Evolutionary conservation across 1,140 invertebrate species (phyloP), one percentile per base, ranked within the genome.

Genomic region (Glossosoma conforme): DNA sequence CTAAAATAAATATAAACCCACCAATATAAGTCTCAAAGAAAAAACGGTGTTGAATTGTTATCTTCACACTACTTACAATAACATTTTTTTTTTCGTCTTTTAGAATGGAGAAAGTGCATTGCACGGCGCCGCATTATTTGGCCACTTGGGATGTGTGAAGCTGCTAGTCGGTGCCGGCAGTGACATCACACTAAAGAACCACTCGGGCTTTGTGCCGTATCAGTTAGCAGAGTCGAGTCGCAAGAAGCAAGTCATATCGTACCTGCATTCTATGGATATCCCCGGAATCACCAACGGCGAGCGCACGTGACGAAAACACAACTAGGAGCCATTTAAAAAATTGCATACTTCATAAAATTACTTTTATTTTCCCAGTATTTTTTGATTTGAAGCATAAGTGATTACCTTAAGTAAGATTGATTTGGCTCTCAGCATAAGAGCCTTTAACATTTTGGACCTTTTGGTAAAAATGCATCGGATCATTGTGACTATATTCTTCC

Each of bases 61-160:
- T n/a, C n/a, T n/a, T n/a, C n/a, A n/a, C n/a, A n/a, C n/a, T n/a
- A n/a, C n/a, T n/a, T n/a, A n/a, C n/a, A n/a, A n/a, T n/a, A 13
- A 41, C 14, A 41, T 28, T 8, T 37, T 25, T 35, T 45, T 42
- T 28, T 45, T 52, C 45, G 44, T 46, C n/a, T 73, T 72, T 24
- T 68, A 93, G 89, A 95, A 94, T 74, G 92, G 93, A 1, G 90
- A 94, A 73, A 85, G 84, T 61, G 86, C 89, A 6, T 72, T 95
- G 18, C 91, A 95, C 74, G 91, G 89, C 21, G 91, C 92, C 10
- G 87, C 87, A 24, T 80, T 93, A 70, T 91, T 88, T 70, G 90
- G 91, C 5, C 88, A 92, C 60, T 77, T 91, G 65, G 74, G 83
- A 3, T 85, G 92, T 15, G 84, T 86, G 19, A 83, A 84, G 59